A percentile compares a stretch with the other conserved stretches of the same genome.
These are phyloP conservation scores for Lacanobia oleracea DNA, from an alignment of 2,888 invertebrate genomes.

Conservation along the genomic window DNA sequence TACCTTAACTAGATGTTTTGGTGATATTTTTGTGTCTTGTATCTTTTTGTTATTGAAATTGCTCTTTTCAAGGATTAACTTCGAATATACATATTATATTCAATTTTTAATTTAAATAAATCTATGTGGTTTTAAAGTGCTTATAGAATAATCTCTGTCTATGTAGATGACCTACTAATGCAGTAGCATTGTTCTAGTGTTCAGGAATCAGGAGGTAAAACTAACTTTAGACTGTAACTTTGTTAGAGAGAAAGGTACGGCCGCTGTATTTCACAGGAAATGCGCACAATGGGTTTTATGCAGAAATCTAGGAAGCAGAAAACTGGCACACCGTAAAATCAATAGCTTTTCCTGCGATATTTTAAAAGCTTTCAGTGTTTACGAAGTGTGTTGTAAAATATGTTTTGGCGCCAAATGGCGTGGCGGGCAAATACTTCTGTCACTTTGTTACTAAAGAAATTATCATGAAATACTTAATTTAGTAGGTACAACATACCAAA, in stretches of 20 bases:
- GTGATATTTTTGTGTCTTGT: slow-evolving; percentile 67
- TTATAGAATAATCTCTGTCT: not conserved
- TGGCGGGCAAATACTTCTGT: not conserved
- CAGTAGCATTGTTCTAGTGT: slow-evolving; percentile 1
- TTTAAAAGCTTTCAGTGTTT: slow-evolving; percentile 25
- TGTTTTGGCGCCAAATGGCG: slow-evolving; percentile 6
- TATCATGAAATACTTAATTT: not conserved
- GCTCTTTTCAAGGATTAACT: not conserved
- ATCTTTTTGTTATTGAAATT: not conserved
- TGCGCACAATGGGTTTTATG: slow-evolving; percentile 48
- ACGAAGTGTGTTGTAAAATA: not conserved
- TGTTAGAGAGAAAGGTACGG: slow-evolving; percentile 49
- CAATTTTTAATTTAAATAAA: too few relatives aligned
- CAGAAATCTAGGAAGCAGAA: slow-evolving; percentile 55
- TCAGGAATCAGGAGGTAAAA: slow-evolving; percentile 37
- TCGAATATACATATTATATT: not conserved
- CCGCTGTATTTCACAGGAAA: slow-evolving; percentile 55
- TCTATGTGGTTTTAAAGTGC: too few relatives aligned
- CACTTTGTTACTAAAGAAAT: not conserved
- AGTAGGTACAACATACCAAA: not conserved
- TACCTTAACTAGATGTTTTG: slow-evolving; percentile 68
- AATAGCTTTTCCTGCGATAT: slow-evolving; percentile 48
- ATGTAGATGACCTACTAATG: not conserved
- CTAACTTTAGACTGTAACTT: slow-evolving; percentile 42
- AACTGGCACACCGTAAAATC: slow-evolving; percentile 47